Evolutionary conservation across 2,888 invertebrate genomes (phyloP).

Genomic region (Limulus polyphemus): DNA sequence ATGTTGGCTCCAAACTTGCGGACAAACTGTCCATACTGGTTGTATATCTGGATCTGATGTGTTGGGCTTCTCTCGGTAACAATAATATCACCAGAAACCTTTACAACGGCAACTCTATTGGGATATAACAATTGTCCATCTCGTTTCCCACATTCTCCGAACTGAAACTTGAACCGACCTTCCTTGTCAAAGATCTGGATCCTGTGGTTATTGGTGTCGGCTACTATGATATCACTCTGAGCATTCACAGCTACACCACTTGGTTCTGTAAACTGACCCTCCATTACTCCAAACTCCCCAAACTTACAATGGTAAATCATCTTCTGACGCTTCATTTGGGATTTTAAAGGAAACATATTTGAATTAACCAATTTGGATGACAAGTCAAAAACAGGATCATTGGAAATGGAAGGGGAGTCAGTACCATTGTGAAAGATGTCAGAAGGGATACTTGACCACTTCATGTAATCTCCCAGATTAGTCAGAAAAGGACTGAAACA

Average conservation of each 20-base stretch:
- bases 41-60: constrained; percentile 99
- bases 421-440: constrained; percentile 42
- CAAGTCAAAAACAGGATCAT: constrained; percentile 62
- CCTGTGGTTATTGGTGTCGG: constrained; percentile 96
- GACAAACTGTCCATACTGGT: constrained; percentile 98
- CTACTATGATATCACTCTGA: constrained; percentile 93
- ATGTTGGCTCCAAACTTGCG: constrained; percentile 99
- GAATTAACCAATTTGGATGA: constrained; percentile 65
- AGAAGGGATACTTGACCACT: constrained; percentile 79
- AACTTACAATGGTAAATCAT: constrained; percentile 99
- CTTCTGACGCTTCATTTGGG: constrained; percentile 96
- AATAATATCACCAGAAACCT: constrained; percentile 97
- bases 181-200: constrained; percentile 99
- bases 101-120: constrained; percentile 94
- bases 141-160: constrained; percentile 91
- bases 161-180: constrained; percentile 97
- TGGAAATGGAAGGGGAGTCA: constrained; percentile 4
- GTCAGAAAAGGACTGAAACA: constrained; percentile 52
- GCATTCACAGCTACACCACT: constrained; percentile 99
- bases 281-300: constrained; percentile 97
- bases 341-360: constrained; percentile 53
- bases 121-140: constrained; percentile 97
- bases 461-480: constrained; percentile 54
- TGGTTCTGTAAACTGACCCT: constrained; percentile 98
- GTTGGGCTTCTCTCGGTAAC: constrained; percentile 94